Conservation (phyloP, 2,797 vertebrate species). For the Acrossocheilus wenchowensis region DNA sequence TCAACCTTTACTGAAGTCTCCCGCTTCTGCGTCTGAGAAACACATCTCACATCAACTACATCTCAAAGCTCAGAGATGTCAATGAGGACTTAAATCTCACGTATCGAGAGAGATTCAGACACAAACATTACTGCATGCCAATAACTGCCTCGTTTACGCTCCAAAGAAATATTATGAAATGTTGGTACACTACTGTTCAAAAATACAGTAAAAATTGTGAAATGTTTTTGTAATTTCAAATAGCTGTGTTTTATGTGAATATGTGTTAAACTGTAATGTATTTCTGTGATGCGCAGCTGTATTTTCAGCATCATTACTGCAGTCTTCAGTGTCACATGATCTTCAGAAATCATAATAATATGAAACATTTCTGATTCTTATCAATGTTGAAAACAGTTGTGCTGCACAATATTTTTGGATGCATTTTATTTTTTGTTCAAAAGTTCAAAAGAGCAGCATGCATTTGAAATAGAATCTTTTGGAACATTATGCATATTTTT, state of each 20-base stretch:
- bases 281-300: not conserved
- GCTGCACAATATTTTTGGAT: not conserved
- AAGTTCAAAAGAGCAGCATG: not conserved
- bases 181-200: not conserved
- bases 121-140: not conserved
- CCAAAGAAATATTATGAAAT: not conserved
- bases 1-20: not conserved
- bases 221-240: not conserved
- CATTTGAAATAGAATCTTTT: not conserved
- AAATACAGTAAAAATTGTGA: not conserved
- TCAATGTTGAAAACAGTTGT: not conserved
- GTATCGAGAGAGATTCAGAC: too few relatives aligned
- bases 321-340: constrained; percentile 5
- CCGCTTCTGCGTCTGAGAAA: not conserved
- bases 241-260: not conserved
- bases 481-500: not conserved
- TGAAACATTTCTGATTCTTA: not conserved
- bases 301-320: not conserved
- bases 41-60: too few relatives aligned
- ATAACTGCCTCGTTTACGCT: not conserved
- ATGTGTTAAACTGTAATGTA: not conserved
- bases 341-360: not conserved
- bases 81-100: not conserved
- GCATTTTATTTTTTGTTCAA: not conserved
- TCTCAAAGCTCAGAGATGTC: too few relatives aligned